Base-by-base conservation (phyloP, 1,140 invertebrate species). In the Lepidostoma basale region DNA sequence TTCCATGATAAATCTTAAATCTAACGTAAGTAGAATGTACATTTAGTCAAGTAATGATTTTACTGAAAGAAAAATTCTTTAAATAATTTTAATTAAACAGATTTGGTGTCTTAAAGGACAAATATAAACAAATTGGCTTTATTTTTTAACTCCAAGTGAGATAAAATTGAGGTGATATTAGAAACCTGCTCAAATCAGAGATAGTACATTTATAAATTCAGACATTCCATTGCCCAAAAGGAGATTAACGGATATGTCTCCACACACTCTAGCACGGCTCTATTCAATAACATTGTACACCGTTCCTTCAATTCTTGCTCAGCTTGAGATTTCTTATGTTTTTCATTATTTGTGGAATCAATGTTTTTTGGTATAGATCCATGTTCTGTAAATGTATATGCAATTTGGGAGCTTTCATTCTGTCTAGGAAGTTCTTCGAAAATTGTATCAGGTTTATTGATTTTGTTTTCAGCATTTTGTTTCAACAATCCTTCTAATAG, bases 181-280 rank as follows among this genome's bases (percentile, higher is more conserved):
- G n/a, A n/a, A n/a, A n/a, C n/a, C n/a, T n/a, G n/a, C 5, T 36
- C 33, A 36, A 36, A 1, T 2, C 10, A 12, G 5, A 36, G 5
- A 36, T 1, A 36, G 10, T 36, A 36, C 5, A 36, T 3, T 23
- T 3, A 22, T 23, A 49, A 10, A 44, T 72, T 72, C 10, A 68
- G 26, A 49, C 65, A 72, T 5, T 68, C 66, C 62, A 72, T 64
- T 8, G 70, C 70, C 62, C 60, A 68, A 65, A 72, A 68, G 23
- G 65, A 65, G 10, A 72, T 39, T 22, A 72, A 20, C 6, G 70
- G 70, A 65, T 72, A 72, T n/a, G 62, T 62, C 14, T 72, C 70
- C 1, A 72, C 52, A 30, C 65, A 68, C 16, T 72, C 70, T 10
- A 72, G 23, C 18, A 44, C 36, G 3, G 47, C 18, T 16, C 25